A percentile compares a stretch with the other conserved stretches of the same genome.
These are phyloP conservation scores for Coenonympha glycerion DNA, from an alignment of 2,888 invertebrate genomes.

Conservation along the genomic window DNA sequence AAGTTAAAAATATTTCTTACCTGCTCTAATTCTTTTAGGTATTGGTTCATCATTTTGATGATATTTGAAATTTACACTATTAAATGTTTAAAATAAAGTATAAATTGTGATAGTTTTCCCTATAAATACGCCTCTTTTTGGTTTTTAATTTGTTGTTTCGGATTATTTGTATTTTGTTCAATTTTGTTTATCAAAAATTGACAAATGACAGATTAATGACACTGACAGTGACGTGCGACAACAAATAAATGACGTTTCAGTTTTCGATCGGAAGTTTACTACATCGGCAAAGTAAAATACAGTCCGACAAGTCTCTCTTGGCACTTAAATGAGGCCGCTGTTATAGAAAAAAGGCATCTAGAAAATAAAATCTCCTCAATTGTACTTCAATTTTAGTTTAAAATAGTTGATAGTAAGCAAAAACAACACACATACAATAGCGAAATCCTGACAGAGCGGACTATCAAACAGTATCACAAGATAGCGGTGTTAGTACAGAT, in stretches of 20 bases:
- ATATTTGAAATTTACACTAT: neutral
- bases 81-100: neutral
- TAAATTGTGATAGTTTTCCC: neutral
- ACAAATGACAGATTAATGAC: neutral
- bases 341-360: too few relatives aligned
- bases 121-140: too few relatives aligned
- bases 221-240: neutral
- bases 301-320: too few relatives aligned
- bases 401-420: too few relatives aligned
- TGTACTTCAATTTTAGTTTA: too few relatives aligned
- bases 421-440: too few relatives aligned
- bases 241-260: neutral
- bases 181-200: constrained; percentile 4
- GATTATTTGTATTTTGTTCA: neutral
- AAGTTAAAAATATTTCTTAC: constrained; percentile 54
- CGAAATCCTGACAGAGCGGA: too few relatives aligned
- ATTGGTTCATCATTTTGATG: constrained; percentile 88
- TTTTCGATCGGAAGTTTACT: neutral
- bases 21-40: constrained; percentile 90
- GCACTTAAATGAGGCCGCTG: too few relatives aligned
- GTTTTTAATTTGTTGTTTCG: neutral
- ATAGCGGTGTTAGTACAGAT: too few relatives aligned
- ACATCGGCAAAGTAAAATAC: too few relatives aligned
- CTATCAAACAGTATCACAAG: too few relatives aligned
- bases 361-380: too few relatives aligned